Percentiles rank a stretch among this genome's conserved stretches.
Conservation (phyloP, 1,140 invertebrate genomes). For the Xylocopa sonorina region DNA sequence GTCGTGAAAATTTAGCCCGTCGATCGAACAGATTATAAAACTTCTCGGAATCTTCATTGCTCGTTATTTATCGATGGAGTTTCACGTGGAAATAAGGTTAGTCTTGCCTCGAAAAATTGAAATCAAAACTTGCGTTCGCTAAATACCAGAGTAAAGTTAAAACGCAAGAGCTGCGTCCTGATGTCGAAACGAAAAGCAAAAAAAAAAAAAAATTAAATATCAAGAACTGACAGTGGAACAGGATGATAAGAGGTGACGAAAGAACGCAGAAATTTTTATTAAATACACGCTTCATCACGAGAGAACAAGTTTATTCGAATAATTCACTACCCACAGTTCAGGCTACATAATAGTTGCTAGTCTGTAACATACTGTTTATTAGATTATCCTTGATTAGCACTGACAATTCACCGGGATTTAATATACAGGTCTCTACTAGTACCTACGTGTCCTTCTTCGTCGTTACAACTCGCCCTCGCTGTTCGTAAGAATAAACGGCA, state of each 20-base stretch:
- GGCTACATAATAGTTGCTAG: conserved; percentile 75
- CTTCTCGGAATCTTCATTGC: not conserved
- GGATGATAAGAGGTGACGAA: not conserved
- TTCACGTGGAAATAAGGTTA: not conserved
- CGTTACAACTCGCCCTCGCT: conserved; percentile 62
- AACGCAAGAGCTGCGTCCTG: too few relatives aligned
- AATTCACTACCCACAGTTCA: conserved; percentile 76
- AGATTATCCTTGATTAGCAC: conserved; percentile 73
- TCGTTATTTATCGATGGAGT: not conserved
- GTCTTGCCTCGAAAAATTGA: not conserved
- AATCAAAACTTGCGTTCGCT: too few relatives aligned
- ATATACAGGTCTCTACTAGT: conserved; percentile 76
- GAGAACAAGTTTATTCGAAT: conserved; percentile 81
- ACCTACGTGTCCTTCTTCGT: conserved; percentile 70
- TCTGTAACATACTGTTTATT: conserved; percentile 71
- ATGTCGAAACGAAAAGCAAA: too few relatives aligned
- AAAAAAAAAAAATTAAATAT: too few relatives aligned
- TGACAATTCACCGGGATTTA: conserved; percentile 72
- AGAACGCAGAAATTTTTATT: conserved; percentile 2
- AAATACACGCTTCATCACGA: conserved; percentile 71
- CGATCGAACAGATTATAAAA: conserved; percentile 13
- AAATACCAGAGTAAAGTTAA: too few relatives aligned
- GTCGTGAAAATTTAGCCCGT: not conserved
- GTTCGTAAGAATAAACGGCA: conserved; percentile 40
- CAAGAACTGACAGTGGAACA: not conserved